Base-by-base conservation (phyloP, 2,113 vertebrate species). In the Larimichthys crocea region DNA sequence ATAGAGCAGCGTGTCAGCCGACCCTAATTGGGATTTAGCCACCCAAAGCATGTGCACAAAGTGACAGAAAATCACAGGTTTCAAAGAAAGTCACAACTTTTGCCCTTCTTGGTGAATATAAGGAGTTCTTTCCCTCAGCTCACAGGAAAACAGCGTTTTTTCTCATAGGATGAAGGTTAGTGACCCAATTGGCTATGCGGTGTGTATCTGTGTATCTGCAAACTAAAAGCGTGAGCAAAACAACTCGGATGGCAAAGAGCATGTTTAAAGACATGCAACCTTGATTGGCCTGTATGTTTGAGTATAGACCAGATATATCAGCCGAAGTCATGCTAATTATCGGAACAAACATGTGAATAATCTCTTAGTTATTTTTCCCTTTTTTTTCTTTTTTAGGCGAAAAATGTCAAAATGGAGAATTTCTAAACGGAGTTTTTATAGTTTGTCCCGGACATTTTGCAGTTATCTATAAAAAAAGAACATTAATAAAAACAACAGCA, bases 1-100 rank as follows among this genome's bases (percentile, higher is more conserved):
- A 99, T 98, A 93, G 97, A 95, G 95, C 96, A 96, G 97, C 96
- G 98, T 99, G 98, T 99, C 98, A 98, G 96, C 97, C 97, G 97
- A 96, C 96, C 97, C 97, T 99, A 99, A 99, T 99, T 99, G 98
- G 97, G 96, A 97, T 99, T 99, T 98, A 99, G 98, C 96, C 97
- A 98, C 97, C 97, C 95, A 96, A 96, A 97, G 96, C 97, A 98
- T 97, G 96, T 96, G 97, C 97, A 96, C 95, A 96, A 95, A 97
- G 95, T 97, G 96, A 96, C 96, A 96, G 96, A 97, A 96, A 97
- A 96, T 97, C 97, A 96, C 97, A 96, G 95, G 95, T 97, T 95
- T 95, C 95, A 96, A 96, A 97, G 97, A 83, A 96, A 92, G 92
- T 93, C 94, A 86, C 86, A 95, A 96, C 95, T 96, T 96, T 97